phyloP scores from a whole-genome alignment of 2,888 invertebrate species.

The Lithosia quadra region DNA sequence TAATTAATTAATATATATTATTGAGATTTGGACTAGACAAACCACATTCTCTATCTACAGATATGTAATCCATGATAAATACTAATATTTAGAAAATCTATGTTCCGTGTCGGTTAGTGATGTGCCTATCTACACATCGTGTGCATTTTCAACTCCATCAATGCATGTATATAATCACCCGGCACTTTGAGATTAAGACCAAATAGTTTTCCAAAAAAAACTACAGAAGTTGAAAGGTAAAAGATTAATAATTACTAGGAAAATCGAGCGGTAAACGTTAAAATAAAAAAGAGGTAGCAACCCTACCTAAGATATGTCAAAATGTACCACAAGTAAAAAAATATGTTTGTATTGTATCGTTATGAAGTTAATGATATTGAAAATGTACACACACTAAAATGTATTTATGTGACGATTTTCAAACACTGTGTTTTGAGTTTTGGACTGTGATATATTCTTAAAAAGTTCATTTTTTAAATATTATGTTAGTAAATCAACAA shows the following conservation, averaged over 20 bases:
- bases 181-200: constrained; percentile 9
- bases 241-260: constrained; percentile 17
- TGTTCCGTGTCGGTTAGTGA: constrained; percentile 77
- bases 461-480: constrained; percentile 56
- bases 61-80: constrained; percentile 87
- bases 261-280: constrained; percentile 13
- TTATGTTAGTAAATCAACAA: constrained; percentile 64
- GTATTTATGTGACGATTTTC: constrained; percentile 70
- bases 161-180: constrained; percentile 37
- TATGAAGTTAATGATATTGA: constrained; percentile 60
- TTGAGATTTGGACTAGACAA: constrained; percentile 86
- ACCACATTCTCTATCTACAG: constrained; percentile 86
- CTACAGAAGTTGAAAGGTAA: constrained; percentile 17
- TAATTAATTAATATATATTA: constrained; percentile 74
- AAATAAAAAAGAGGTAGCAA: constrained; percentile 16
- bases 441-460: constrained; percentile 64
- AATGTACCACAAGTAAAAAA: constrained; percentile 25
- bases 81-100: constrained; percentile 84
- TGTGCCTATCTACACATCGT: constrained; percentile 75
- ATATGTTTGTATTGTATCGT: constrained; percentile 13
- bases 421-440: constrained; percentile 74
- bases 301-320: constrained; percentile 27
- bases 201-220: constrained; percentile 20
- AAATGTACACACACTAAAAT: constrained; percentile 72
- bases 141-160: constrained; percentile 76